phyloP scores from a whole-genome alignment of 2,888 invertebrate genomes.

The Stramonita haemastoma region DNA sequence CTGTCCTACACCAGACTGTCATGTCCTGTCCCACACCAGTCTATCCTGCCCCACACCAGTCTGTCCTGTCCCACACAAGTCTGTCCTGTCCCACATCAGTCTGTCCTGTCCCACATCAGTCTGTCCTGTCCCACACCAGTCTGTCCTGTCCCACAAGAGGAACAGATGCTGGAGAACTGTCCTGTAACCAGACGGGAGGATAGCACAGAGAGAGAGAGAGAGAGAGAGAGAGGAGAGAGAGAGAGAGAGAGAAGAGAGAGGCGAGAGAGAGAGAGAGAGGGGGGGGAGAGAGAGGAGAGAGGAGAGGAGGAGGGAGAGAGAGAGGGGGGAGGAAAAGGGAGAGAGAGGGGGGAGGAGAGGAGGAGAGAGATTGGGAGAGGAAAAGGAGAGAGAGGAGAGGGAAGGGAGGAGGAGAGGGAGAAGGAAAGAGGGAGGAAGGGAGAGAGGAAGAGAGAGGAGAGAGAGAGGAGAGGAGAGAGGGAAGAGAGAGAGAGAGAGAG shows the following conservation, averaged over 20 bases:
- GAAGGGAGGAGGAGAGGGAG: background rate
- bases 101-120: no score
- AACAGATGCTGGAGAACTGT: no score
- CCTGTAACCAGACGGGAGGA: no score
- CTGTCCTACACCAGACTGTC: no score
- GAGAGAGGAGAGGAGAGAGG: background rate
- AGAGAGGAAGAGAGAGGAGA: background rate
- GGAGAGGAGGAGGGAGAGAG: no score
- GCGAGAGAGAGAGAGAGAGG: slow-evolving; percentile 4
- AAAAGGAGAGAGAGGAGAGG: background rate
- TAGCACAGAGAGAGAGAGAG: slow-evolving; percentile 10
- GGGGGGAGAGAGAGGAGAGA: background rate
- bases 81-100: no score
- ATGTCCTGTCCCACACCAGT: no score
- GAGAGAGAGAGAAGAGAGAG: slow-evolving; percentile 10
- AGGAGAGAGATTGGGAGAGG: background rate
- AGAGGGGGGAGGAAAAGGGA: background rate
- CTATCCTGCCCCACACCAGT: no score
- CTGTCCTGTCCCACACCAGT: no score
- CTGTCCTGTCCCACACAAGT: no score
- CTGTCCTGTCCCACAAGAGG: no score
- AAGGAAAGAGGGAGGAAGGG: slow-evolving; percentile 12
- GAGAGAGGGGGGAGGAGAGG: background rate
- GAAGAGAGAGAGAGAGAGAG: background rate
- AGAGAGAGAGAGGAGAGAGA: background rate